phyloP scores from a whole-genome alignment of 2,888 invertebrate genomes.

The Matsumyia berberina region DNA sequence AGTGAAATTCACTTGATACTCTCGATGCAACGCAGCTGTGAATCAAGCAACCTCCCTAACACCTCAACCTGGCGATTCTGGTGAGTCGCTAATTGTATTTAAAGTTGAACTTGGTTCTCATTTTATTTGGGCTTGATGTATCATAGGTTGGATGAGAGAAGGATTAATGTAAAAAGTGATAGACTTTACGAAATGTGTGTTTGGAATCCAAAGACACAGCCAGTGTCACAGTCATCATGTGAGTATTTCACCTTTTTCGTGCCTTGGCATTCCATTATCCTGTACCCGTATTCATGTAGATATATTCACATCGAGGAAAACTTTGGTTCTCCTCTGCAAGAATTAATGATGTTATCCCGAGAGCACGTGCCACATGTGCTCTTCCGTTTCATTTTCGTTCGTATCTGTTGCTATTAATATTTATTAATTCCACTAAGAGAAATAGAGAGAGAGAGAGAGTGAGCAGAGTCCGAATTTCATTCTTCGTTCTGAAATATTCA shows the following conservation, averaged over 20 bases:
- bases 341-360: conserved; percentile 39
- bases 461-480: conserved; percentile 10
- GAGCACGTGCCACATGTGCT: conserved; percentile 28
- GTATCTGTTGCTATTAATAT: conserved; percentile 45
- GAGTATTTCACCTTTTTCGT: background rate
- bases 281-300: background rate
- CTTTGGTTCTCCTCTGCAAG: background rate
- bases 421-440: conserved; percentile 30
- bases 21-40: too few species aligned
- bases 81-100: too few species aligned
- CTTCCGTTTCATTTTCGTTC: conserved; percentile 18
- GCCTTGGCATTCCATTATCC: background rate
- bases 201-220: background rate
- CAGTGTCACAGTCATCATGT: too few species aligned
- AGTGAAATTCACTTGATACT: too few species aligned
- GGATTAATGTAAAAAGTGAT: background rate
- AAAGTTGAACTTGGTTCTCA: too few species aligned
- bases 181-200: background rate
- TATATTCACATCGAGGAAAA: background rate
- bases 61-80: too few species aligned
- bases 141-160: too few species aligned
- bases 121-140: too few species aligned
- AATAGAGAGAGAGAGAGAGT: background rate
- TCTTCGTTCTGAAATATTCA: conserved; percentile 33
- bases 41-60: too few species aligned